Evolutionary conservation across 2,797 vertebrate genomes (phyloP), one percentile per base, ranked within the genome.

Genomic region (Aeoliscus strigatus): DNA sequence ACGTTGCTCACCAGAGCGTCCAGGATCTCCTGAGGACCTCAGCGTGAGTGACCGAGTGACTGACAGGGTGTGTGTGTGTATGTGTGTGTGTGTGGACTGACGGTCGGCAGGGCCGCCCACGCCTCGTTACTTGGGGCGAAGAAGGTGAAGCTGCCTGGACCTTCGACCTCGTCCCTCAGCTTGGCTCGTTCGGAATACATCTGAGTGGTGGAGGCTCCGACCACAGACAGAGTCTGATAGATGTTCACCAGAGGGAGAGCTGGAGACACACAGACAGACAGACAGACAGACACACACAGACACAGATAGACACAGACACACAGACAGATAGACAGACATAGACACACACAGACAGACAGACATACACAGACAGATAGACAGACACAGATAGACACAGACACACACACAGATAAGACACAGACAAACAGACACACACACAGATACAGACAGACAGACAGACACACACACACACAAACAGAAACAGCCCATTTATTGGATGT

Each of bases 1-100:
- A 99, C 94, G 0, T 99, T 99, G 70, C 94, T 99, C 64, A 98
- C 94, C 72, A 99, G 86, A 14, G 96, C 94, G 29, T 99, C 96
- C 74, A 98, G 78, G 47, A 94, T 92, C 86, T 99, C 96, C 96
- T 99, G 75, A n/a, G n/a, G n/a, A n/a, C n/a, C n/a, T n/a, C 52
- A 66, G 32, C 8, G 8, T 2, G 3, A 21, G n/a, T n/a, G n/a
- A n/a, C n/a, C n/a, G n/a, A n/a, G n/a, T n/a, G n/a, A n/a, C n/a
- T n/a, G n/a, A n/a, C n/a, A n/a, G n/a, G n/a, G n/a, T n/a, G n/a
- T n/a, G n/a, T n/a, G n/a, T n/a, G n/a, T n/a, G 18, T 21, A 21
- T 21, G 3, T 6, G 18, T 21, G 18, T 21, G 24, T 5, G 23
- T 14, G 11, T 4, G 17, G 56, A 79, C 94, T 92, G 80, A 97